These are phyloP conservation scores for Marmota monax DNA, from an alignment of 2,113 vertebrate genomes.

Conservation along the genomic window DNA sequence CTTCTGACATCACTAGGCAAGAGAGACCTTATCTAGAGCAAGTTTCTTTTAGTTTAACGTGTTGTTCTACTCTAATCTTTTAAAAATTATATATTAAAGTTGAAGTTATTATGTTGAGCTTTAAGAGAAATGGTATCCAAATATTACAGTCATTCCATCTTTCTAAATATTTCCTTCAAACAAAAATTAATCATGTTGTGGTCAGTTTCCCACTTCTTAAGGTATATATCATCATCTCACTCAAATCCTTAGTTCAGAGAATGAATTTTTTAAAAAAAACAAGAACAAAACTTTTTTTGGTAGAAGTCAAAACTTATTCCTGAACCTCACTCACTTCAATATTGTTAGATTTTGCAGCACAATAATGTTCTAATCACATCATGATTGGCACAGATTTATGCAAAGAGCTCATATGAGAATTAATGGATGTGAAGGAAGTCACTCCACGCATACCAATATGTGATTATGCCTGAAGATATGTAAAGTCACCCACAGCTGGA, in stretches of 20 bases:
- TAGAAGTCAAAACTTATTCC: slow-evolving; percentile 60
- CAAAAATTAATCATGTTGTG: slow-evolving; percentile 8
- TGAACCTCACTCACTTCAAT: slow-evolving; percentile 17
- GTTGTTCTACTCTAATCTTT: neutral
- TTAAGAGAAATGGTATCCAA: slow-evolving; percentile 36
- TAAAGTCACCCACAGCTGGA: slow-evolving; percentile 68
- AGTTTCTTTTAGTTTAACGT: neutral
- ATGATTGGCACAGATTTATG: slow-evolving; percentile 71
- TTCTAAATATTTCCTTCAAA: slow-evolving; percentile 51
- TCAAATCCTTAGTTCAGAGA: slow-evolving; percentile 21
- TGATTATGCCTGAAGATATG: slow-evolving; percentile 68
- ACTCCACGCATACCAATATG: slow-evolving; percentile 52
- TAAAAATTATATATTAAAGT: neutral
- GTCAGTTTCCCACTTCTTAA: neutral
- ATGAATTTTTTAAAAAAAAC: neutral
- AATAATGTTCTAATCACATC: slow-evolving; percentile 61
- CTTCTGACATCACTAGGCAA: neutral
- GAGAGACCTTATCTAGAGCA: neutral
- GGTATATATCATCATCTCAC: neutral
- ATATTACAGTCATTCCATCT: slow-evolving; percentile 15
- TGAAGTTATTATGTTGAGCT: neutral
- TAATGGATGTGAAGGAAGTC: slow-evolving; percentile 65
- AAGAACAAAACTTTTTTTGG: slow-evolving; percentile 32
- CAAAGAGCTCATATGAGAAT: slow-evolving; percentile 65
- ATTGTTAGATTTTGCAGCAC: slow-evolving; percentile 57